A percentile compares a stretch with the other conserved stretches of the same genome.
phyloP scores from a whole-genome alignment of 2,113 vertebrate genomes.

The Leptocoma aspasia region DNA sequence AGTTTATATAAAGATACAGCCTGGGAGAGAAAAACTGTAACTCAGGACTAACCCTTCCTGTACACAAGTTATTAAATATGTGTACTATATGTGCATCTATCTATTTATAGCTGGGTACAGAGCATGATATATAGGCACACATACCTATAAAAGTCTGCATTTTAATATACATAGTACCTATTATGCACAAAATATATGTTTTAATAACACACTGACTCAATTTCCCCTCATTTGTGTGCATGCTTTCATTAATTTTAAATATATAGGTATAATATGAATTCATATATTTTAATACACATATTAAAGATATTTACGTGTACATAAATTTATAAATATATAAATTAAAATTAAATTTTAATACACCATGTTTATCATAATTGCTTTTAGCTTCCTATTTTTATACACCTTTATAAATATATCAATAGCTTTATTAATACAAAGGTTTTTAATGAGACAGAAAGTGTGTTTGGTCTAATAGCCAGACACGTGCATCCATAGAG shows the following conservation, averaged over 20 bases:
- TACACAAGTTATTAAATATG: not conserved
- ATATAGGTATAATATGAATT: not conserved
- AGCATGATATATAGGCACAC: not conserved
- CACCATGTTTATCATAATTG: not conserved
- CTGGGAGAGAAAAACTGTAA: not conserved
- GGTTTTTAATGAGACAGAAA: not conserved
- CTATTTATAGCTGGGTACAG: not conserved
- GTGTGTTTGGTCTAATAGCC: too few species aligned
- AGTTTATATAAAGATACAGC: not conserved
- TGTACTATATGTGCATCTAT: too few species aligned
- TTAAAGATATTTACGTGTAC: not conserved
- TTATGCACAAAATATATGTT: not conserved
- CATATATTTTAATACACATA: not conserved
- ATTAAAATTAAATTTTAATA: not conserved
- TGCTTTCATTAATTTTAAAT: not conserved
- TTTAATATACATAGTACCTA: not conserved
- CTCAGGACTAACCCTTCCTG: too few species aligned
- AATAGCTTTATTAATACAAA: not conserved
- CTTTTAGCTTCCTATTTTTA: not conserved
- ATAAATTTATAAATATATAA: not conserved
- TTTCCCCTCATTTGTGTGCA: too few species aligned
- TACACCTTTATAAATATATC: not conserved
- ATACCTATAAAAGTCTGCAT: not conserved
- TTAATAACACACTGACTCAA: not conserved
- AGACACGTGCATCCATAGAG: not conserved